Conservation (phyloP, 2,888 invertebrate species). For the Drosophila fulvimacula region DNA sequence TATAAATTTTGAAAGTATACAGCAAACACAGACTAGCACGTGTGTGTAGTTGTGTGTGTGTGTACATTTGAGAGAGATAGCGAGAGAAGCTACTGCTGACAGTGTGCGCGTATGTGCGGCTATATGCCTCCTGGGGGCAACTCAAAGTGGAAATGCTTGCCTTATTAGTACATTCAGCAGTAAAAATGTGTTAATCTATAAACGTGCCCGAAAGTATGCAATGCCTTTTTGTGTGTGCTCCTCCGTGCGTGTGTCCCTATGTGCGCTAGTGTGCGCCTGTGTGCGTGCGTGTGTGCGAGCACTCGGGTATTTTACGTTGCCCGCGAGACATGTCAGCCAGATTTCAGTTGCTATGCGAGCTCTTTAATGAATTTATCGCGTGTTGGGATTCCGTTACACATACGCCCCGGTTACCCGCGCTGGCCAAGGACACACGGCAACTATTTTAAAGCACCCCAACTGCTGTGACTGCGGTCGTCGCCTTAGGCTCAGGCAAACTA, state of each 20-base stretch:
- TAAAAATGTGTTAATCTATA: slow-evolving; percentile 80
- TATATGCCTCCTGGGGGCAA: slow-evolving; percentile 69
- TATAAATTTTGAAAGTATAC: slow-evolving; percentile 74
- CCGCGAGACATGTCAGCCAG: slow-evolving; percentile 74
- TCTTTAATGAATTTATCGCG: slow-evolving; percentile 81
- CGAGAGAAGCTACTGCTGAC: slow-evolving; percentile 37
- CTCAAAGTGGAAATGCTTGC: slow-evolving; percentile 78
- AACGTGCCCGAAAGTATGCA: slow-evolving; percentile 73
- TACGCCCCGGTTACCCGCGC: slow-evolving; percentile 58
- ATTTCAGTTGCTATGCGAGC: slow-evolving; percentile 65
- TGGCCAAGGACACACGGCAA: slow-evolving; percentile 54
- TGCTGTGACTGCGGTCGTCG: neutral
- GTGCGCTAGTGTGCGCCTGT: slow-evolving; percentile 1
- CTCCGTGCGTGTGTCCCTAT: slow-evolving; percentile 1
- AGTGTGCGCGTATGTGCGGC: slow-evolving; percentile 13
- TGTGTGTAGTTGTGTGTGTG: slow-evolving; percentile 37
- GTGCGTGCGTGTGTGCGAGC: slow-evolving; percentile 35
- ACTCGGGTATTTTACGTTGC: slow-evolving; percentile 71
- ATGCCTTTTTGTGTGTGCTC: slow-evolving; percentile 27
- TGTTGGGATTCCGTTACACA: slow-evolving; percentile 75
- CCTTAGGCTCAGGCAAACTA: slow-evolving; percentile 58
- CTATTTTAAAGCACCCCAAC: slow-evolving; percentile 44
- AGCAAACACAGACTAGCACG: slow-evolving; percentile 31
- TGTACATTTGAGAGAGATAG: slow-evolving; percentile 50
- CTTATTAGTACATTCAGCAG: slow-evolving; percentile 79